phyloP scores from a whole-genome alignment of 2,888 invertebrate genomes.

The Phaedon cochleariae region DNA sequence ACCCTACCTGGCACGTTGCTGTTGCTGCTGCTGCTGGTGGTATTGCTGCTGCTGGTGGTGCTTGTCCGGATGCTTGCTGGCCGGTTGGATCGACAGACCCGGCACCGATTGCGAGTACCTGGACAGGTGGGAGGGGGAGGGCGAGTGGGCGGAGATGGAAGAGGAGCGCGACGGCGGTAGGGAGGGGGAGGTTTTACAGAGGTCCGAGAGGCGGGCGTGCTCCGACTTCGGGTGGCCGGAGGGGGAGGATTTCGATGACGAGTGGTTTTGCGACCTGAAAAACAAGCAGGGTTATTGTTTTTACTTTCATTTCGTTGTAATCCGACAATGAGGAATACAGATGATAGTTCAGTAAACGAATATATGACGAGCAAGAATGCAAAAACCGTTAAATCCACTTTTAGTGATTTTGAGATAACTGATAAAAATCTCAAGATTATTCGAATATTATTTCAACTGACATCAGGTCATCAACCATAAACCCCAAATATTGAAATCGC shows the following conservation, averaged over 20 bases:
- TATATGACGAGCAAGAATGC: no score
- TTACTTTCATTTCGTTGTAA: neutral
- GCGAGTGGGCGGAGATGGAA: conserved; percentile 28
- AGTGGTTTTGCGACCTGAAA: conserved; percentile 38
- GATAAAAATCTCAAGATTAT: no score
- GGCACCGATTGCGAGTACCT: conserved; percentile 47
- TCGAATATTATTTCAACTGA: no score
- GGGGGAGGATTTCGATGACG: conserved; percentile 25
- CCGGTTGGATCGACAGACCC: conserved; percentile 56
- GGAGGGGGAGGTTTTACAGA: conserved; percentile 17
- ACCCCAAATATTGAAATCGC: no score
- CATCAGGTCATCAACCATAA: no score
- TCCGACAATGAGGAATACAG: no score
- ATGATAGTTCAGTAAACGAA: no score
- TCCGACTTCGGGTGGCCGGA: conserved; percentile 21
- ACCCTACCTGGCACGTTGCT: conserved; percentile 59
- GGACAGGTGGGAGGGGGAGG: conserved; percentile 29
- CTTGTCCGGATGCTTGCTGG: conserved; percentile 45
- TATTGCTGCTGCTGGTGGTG: conserved; percentile 16
- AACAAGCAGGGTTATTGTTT: neutral
- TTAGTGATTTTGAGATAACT: no score
- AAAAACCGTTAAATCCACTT: no score
- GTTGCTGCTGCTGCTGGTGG: conserved; percentile 43
- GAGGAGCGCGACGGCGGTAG: conserved; percentile 47
- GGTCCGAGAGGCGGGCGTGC: conserved; percentile 8